Evolutionary conservation across 2,888 invertebrate species (phyloP), one percentile per base, ranked within the genome.

Genomic region (Noctua comes): DNA sequence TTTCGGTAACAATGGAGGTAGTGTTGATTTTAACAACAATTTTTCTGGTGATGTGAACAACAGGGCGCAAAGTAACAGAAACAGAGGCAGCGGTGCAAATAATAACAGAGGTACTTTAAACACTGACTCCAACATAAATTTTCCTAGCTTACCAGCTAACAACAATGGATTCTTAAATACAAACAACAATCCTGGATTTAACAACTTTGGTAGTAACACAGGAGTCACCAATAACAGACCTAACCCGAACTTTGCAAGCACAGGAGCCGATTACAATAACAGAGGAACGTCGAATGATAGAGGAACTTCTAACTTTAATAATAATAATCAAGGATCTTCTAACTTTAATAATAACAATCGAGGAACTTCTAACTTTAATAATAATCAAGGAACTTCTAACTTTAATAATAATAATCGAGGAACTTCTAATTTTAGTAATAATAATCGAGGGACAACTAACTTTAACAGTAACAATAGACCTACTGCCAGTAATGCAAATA

Each of bases 61-160:
- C 5, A 71, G 81, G 40, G 57, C 64, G 0, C 57, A 59, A 24
- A 73, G 68, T 73, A 78, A 83, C 18, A 64, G 64, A 43, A 89
- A 81, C 11, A 75, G 74, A 21, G 59, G 36, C 3, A 77, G 76
- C 40, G 86, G 72, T 1, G 68, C 13, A 16, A 80, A 79, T 5
- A 88, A 69, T 21, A 80, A 75, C 10, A 70, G 79, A 76, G 79
- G 68, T 18, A 69, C 73, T 3, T 48, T 80, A 4, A 85, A 81
- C n/a, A 86, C 76, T 7, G 76, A 78, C 57, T 73, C 36, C 5
- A 51, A 72, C 21, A 24, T 31, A 0, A 59, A 72, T 13, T 62
- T 31, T 13, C 54, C 70, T 13, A 65, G 24, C 4, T 0, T 8
- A 46, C 48, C 51, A 1, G 10, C 48, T 0, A 81, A 57, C 24